Base-by-base conservation (phyloP, 92 coral and sea anemone genomes). In the Porites evermanni region DNA sequence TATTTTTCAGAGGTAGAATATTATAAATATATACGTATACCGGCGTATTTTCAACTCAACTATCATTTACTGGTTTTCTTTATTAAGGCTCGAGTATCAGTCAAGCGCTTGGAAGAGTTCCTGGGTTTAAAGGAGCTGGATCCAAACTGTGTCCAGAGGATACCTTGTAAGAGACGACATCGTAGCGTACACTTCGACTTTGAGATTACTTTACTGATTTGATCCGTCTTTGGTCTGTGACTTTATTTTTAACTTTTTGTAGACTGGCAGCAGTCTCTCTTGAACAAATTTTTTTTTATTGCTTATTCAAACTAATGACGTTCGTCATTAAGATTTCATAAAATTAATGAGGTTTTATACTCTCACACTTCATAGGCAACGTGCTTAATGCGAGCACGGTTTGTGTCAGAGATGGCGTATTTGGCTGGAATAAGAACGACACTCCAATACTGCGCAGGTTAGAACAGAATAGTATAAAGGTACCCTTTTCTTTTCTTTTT, bases 371-470 rank as follows among this genome's bases (percentile, higher is more conserved):
- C 51, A 9, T 16, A 74, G 71, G 67, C 18, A 50, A 74, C 32
- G 4, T 32, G 70, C 67, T 70, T 32, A 68, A 76, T 11, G 23
- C 78, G 1, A 78, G 69, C 13, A 80, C 50, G 78, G 65, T 89
- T 64, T 63, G 75, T 19, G 93, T 96, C 38, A 95, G 85, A 54
- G 92, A 87, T 78, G 99, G 94, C 11, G 93, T 92, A 2, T 97
- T 97, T 38, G 78, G 94, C 1, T 97, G 99, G 99, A 94, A 90
- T 66, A 75, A 67, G 67, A 83, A 74, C 7, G 93, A 92, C 10
- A 69, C 93, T 17, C 94, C 99, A 12, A 80, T 78, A n/a, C 81
- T 97, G 14, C 87, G 81, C 58, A 86, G 92, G 99, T 96, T 76
- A 77, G 92, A 64, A 3, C 14, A 19, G 5, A 38, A 38, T 38